Conservation (phyloP, 2,113 vertebrate genomes). For the Saguinus imperator region DNA sequence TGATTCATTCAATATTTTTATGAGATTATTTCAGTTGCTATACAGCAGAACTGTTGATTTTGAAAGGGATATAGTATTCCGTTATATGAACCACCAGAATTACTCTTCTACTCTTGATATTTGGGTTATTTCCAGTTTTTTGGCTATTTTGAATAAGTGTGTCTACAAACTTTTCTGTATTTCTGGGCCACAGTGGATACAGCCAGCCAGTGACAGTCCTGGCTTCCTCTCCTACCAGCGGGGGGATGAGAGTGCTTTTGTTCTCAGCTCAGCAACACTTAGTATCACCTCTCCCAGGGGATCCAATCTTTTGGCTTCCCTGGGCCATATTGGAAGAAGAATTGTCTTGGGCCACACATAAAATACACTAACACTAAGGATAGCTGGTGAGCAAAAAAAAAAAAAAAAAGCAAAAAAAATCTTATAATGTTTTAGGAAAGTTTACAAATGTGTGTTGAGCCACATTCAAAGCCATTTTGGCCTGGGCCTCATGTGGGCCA, state of each 20-base stretch:
- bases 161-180: neutral
- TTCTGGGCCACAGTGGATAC: neutral
- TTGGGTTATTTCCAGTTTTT: neutral
- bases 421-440: too few relatives aligned
- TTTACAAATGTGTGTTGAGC: too few relatives aligned
- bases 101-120: neutral
- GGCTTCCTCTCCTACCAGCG: neutral
- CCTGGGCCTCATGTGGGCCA: too few relatives aligned
- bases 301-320: too few relatives aligned
- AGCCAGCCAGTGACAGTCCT: too few relatives aligned
- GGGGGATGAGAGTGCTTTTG: rapidly evolving
- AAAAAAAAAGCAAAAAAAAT: too few relatives aligned
- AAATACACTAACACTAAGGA: too few relatives aligned
- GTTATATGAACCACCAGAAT: neutral
- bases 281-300: too few relatives aligned
- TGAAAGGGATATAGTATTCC: neutral
- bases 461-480: too few relatives aligned
- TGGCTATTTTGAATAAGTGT: neutral
- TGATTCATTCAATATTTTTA: neutral
- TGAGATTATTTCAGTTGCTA: neutral
- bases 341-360: too few relatives aligned
- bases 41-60: neutral
- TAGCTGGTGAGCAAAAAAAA: too few relatives aligned
- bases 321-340: too few relatives aligned
- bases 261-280: neutral